Percentiles rank a stretch among this genome's conserved stretches.
Conservation (phyloP, 1,140 invertebrate genomes). For the Lordiphosa collinella region DNA sequence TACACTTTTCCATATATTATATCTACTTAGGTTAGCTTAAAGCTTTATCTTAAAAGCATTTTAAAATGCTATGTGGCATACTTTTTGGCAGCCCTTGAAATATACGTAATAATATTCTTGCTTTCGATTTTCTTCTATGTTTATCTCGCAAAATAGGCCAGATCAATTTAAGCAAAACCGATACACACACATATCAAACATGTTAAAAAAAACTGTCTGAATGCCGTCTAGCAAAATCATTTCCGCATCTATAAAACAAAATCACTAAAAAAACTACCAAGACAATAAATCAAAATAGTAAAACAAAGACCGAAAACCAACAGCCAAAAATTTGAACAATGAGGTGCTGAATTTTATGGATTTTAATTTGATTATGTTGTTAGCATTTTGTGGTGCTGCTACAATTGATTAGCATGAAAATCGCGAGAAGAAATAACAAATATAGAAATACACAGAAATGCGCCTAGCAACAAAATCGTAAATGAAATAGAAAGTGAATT, state of each 20-base stretch:
- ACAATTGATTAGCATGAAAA: slow-evolving; percentile 47
- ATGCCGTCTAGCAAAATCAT: slow-evolving; percentile 27
- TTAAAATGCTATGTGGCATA: no score
- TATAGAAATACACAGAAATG: not conserved
- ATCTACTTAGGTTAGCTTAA: no score
- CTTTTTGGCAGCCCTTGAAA: no score
- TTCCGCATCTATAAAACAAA: slow-evolving; percentile 59
- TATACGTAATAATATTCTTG: no score
- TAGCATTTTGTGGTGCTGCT: slow-evolving; percentile 13
- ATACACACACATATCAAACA: no score
- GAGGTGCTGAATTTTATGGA: slow-evolving; percentile 36
- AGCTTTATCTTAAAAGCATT: no score
- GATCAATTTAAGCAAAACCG: not conserved
- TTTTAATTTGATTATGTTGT: slow-evolving; percentile 45
- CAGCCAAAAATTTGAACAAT: slow-evolving; percentile 14
- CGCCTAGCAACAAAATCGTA: no score
- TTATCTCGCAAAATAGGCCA: not conserved
- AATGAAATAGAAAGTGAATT: no score
- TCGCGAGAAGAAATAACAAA: slow-evolving; percentile 8
- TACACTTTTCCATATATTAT: no score
- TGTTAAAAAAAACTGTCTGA: slow-evolving; percentile 18
- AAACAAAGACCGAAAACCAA: not conserved
- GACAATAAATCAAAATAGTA: no score
- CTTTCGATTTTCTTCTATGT: no score
- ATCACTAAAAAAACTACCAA: not conserved